Conservation (phyloP, 2,888 invertebrate genomes). For the Callinectes sapidus region DNA sequence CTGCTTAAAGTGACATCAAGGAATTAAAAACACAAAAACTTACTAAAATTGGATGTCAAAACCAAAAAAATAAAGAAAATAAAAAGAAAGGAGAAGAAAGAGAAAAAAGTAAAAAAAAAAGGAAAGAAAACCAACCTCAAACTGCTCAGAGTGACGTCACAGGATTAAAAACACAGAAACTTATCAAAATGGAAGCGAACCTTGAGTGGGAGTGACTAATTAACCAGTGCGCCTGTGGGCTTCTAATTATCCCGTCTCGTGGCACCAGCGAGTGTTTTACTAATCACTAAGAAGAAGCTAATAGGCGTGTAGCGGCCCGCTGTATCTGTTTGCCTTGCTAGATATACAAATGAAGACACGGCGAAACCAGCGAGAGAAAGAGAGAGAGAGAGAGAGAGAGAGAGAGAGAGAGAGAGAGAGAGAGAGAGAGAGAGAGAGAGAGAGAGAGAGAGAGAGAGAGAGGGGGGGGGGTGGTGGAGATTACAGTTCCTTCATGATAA, state of each 20-base stretch:
- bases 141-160: not conserved
- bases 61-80: too few relatives aligned
- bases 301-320: not conserved
- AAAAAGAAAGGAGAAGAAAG: not conserved
- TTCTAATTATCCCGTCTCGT: not conserved
- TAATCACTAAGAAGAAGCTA: not conserved
- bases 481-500: not conserved
- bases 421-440: conserved; percentile 15
- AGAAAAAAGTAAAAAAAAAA: not conserved
- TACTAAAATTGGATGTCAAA: not conserved
- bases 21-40: too few relatives aligned
- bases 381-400: conserved; percentile 18
- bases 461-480: too few relatives aligned
- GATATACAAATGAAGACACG: not conserved
- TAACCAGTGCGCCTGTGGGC: not conserved
- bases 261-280: not conserved
- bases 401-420: conserved; percentile 37
- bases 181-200: not conserved
- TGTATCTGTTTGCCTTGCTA: not conserved
- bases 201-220: not conserved
- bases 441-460: too few relatives aligned
- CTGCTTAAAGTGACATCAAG: too few relatives aligned
- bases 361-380: not conserved
- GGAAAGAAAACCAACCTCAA: too few relatives aligned
- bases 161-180: not conserved